Conservation (phyloP, 1,140 invertebrate genomes). For the Drusus annulatus region DNA sequence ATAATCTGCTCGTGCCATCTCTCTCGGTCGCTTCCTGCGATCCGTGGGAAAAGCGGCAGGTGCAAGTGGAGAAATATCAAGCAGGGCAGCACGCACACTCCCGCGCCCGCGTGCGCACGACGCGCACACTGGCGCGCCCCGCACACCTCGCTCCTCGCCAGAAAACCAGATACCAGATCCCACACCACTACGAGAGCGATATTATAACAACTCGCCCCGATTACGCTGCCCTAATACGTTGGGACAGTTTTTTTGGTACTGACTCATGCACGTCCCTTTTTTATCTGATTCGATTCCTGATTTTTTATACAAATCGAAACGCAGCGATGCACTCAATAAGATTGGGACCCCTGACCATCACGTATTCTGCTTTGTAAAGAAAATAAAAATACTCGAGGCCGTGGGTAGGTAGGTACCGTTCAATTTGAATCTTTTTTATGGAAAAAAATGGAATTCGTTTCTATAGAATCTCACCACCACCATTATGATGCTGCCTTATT, state of each 20-base stretch:
- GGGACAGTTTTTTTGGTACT: slow-evolving; percentile 27
- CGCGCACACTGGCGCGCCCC: neutral
- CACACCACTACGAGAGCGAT: neutral
- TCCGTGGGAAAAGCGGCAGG: slow-evolving; percentile 38
- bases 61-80: slow-evolving; percentile 28
- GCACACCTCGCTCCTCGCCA: neutral
- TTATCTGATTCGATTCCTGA: slow-evolving; percentile 32
- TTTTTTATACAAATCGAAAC: slow-evolving; percentile 9
- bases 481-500: no score
- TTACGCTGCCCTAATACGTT: slow-evolving; percentile 22
- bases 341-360: slow-evolving; percentile 19
- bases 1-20: slow-evolving; percentile 39
- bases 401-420: neutral
- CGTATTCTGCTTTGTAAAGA: neutral
- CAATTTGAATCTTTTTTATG: neutral
- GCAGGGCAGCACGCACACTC: neutral
- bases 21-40: slow-evolving; percentile 35
- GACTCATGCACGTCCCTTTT: slow-evolving; percentile 10
- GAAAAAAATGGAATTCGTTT: no score
- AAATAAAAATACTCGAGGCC: slow-evolving; percentile 1
- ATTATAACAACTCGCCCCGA: neutral
- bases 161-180: neutral
- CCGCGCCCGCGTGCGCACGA: neutral
- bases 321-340: slow-evolving; percentile 2
- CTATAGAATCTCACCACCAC: no score